A percentile compares a stretch with the other conserved stretches of the same genome.
These are phyloP conservation scores for Piprites chloris DNA, from an alignment of 2,113 vertebrate genomes.

Conservation along the genomic window DNA sequence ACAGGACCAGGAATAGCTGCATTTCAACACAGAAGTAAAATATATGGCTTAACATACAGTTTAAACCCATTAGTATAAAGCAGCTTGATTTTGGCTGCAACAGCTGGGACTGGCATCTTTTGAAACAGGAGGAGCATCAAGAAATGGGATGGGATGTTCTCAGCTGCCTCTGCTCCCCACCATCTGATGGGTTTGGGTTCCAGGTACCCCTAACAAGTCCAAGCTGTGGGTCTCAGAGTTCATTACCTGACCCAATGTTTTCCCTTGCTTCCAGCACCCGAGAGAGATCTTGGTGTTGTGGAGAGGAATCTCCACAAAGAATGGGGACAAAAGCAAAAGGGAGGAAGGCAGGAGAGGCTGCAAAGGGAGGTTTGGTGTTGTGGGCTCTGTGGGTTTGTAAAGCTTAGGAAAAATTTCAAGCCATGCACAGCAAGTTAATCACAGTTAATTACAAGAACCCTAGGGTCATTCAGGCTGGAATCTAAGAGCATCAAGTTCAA, in stretches of 20 bases:
- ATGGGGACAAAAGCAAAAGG: fast-evolving
- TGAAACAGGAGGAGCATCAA: neutral
- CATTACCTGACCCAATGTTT: neutral
- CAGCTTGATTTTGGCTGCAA: neutral
- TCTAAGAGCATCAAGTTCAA: neutral
- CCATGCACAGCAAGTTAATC: neutral
- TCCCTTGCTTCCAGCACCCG: neutral
- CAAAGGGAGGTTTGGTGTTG: neutral
- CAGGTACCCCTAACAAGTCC: neutral
- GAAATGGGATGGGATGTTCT: neutral
- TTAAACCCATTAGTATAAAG: neutral
- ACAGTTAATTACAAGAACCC: no score
- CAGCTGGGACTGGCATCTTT: neutral
- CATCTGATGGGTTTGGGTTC: fast-evolving
- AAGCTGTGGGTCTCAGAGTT: neutral
- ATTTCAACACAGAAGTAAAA: neutral
- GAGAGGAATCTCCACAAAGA: fast-evolving
- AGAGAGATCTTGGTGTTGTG: neutral
- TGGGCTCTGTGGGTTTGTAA: neutral
- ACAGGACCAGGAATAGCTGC: neutral
- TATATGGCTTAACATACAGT: neutral
- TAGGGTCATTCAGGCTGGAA: neutral
- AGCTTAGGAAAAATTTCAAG: neutral
- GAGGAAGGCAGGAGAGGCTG: neutral
- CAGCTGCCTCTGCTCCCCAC: neutral